phyloP scores from a whole-genome alignment of 2,888 invertebrate species.

The Mesorhabditis belari region DNA sequence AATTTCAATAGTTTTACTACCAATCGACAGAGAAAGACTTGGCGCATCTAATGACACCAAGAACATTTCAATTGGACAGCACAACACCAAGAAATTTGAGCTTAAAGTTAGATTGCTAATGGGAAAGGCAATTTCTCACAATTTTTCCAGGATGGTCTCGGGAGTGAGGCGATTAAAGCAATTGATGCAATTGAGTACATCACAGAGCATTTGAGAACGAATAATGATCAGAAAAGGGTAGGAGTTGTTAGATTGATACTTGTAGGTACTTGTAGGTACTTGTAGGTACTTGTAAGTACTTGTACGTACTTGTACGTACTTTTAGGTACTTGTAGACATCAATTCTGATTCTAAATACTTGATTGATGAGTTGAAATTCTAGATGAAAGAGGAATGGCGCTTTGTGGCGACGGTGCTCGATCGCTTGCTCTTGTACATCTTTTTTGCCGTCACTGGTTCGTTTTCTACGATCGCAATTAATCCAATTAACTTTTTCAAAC shows the following conservation, averaged over 20 bases:
- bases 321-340: neutral
- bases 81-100: no score
- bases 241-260: no score
- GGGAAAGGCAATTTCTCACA: no score
- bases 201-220: constrained; percentile 46
- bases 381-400: constrained; percentile 58
- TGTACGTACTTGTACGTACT: neutral
- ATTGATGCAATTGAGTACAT: constrained; percentile 51
- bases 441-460: constrained; percentile 55
- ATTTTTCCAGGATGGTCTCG: constrained; percentile 22
- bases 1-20: no score
- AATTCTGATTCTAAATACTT: neutral
- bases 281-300: no score
- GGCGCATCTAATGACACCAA: no score
- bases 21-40: no score
- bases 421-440: constrained; percentile 57
- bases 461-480: neutral
- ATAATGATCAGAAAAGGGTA: constrained; percentile 45
- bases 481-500: neutral
- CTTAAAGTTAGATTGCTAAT: no score
- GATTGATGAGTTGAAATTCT: constrained; percentile 7
- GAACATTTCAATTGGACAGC: no score
- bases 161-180: constrained; percentile 43
- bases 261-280: no score
- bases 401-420: constrained; percentile 59